Percentiles rank a stretch among this genome's conserved stretches.
phyloP scores from a whole-genome alignment of 2,888 invertebrate genomes.

The Cataglyphis albicans region DNA sequence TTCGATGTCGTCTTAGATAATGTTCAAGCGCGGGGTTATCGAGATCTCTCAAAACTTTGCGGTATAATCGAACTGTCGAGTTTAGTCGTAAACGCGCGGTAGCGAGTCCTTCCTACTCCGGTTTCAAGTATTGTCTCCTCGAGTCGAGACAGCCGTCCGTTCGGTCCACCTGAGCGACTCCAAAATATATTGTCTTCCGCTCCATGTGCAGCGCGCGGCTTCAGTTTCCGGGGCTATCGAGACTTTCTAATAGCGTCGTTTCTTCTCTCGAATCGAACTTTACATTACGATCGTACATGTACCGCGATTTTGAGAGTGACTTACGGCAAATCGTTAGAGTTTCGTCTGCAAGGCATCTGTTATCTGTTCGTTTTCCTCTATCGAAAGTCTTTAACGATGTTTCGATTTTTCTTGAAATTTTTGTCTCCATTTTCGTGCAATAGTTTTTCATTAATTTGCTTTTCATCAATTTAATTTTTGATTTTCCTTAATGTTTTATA shows the following conservation, averaged over 20 bases:
- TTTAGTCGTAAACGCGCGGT: conserved; percentile 28
- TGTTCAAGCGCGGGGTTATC: conserved; percentile 10
- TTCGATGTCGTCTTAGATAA: conserved; percentile 22
- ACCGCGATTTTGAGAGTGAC: conserved; percentile 6
- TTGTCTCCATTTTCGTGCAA: background rate
- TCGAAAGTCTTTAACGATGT: background rate
- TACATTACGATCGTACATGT: conserved; percentile 12
- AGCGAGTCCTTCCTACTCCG: conserved; percentile 22
- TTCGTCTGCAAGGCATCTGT: background rate
- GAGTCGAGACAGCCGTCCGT: conserved; percentile 46
- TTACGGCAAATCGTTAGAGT: background rate
- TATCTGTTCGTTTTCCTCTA: background rate
- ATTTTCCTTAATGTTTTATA: background rate
- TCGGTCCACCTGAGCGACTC: conserved; percentile 41
- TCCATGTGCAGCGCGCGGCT: conserved; percentile 19
- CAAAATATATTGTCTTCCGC: conserved; percentile 46
- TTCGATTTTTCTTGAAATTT: background rate
- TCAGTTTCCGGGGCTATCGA: conserved; percentile 24
- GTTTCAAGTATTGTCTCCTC: conserved; percentile 42
- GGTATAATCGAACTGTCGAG: conserved; percentile 41
- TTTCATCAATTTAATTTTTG: background rate
- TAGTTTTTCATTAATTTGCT: background rate
- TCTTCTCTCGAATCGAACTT: conserved; percentile 45
- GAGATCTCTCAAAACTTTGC: conserved; percentile 26
- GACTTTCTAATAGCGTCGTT: conserved; percentile 50